These are phyloP conservation scores for Drosophila sp. DNA, from an alignment of 1,140 invertebrate species.

Conservation along the genomic window DNA sequence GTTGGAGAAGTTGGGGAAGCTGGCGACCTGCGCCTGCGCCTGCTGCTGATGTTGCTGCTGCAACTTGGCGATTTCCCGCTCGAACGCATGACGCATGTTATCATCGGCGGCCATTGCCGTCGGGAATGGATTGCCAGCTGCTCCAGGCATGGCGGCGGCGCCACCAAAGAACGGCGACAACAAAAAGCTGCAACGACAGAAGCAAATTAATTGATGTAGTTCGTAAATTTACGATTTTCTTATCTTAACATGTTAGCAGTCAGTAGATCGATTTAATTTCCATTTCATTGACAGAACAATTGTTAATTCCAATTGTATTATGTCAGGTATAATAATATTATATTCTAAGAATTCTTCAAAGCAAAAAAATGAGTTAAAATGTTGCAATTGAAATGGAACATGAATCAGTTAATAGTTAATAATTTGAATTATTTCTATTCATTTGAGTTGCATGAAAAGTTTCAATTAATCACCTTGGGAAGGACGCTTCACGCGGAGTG, in stretches of 20 bases:
- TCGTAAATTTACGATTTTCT: too few species aligned
- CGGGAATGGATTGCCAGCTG: slow-evolving; percentile 85
- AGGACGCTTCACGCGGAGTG: slow-evolving; percentile 88
- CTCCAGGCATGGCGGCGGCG: slow-evolving; percentile 86
- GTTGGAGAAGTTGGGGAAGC: slow-evolving; percentile 86
- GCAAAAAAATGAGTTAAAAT: background rate
- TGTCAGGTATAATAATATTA: too few species aligned
- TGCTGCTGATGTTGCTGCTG: slow-evolving; percentile 87
- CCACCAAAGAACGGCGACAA: slow-evolving; percentile 93
- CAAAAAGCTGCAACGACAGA: slow-evolving; percentile 86
- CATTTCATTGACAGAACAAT: too few species aligned
- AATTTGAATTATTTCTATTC: too few species aligned
- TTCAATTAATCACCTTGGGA: slow-evolving; percentile 87
- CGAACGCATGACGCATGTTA: slow-evolving; percentile 94
- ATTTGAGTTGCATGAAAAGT: too few species aligned
- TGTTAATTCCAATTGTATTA: too few species aligned
- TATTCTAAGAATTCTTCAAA: too few species aligned
- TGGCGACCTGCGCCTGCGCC: slow-evolving; percentile 84
- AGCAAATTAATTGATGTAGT: background rate
- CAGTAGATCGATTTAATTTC: too few species aligned
- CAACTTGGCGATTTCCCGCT: slow-evolving; percentile 94
- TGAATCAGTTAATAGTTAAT: too few species aligned
- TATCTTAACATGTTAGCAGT: too few species aligned
- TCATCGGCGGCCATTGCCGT: slow-evolving; percentile 88
- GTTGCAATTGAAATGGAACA: too few species aligned